Percentiles rank a stretch among this genome's conserved stretches.
Conservation (phyloP, 2,888 invertebrate species). For the Choristoneura rosaceana region DNA sequence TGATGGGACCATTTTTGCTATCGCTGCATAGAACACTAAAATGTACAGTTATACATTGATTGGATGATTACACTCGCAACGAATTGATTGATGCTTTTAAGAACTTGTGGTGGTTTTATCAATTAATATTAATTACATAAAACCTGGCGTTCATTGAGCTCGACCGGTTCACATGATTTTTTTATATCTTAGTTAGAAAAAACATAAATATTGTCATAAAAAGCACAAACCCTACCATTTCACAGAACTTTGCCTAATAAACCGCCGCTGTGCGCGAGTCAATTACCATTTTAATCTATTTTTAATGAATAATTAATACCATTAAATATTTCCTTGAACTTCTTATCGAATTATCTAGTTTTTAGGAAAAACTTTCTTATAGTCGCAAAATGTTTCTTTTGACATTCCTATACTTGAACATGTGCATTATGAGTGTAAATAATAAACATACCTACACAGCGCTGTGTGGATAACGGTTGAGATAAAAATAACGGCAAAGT, state of each 20-base stretch:
- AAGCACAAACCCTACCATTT: neutral
- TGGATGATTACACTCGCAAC: conserved; percentile 31
- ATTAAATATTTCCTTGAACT: neutral
- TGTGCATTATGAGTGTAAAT: no score
- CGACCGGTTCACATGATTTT: conserved; percentile 9
- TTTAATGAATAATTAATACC: neutral
- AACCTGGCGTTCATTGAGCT: conserved; percentile 8
- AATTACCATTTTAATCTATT: neutral
- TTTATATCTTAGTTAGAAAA: neutral
- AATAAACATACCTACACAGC: no score
- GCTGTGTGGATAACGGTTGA: no score
- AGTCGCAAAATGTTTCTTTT: neutral
- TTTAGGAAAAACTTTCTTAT: neutral
- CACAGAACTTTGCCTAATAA: neutral
- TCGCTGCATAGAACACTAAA: conserved; percentile 15
- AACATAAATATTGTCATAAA: neutral
- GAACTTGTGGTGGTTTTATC: conserved; percentile 20
- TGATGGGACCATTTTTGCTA: conserved; percentile 1
- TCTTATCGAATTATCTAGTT: neutral
- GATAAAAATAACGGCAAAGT: neutral
- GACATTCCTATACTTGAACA: no score
- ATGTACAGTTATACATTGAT: conserved; percentile 27
- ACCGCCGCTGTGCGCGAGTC: neutral
- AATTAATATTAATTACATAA: conserved; percentile 29
- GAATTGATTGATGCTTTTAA: conserved; percentile 30